Base-by-base conservation (phyloP, 2,113 vertebrate genomes). In the Kobus ellipsiprymnus region DNA sequence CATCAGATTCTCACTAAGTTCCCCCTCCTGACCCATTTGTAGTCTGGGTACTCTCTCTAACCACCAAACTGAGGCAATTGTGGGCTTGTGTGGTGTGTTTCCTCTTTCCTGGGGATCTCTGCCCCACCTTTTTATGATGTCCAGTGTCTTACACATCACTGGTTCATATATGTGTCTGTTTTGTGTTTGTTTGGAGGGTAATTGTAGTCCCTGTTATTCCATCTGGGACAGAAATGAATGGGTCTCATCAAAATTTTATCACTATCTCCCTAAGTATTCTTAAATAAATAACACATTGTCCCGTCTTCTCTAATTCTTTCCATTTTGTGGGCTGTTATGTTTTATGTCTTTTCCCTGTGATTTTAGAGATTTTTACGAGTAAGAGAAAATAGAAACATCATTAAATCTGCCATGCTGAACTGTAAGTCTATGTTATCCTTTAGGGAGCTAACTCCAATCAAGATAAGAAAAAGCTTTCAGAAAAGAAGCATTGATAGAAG, bases 51-150 rank as follows among this genome's bases (percentile, higher is more conserved):
- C 30, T 40, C n/a, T 54, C 15, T 46, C 12, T 4, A 36, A 15
- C n/a, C 5, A 23, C 27, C 16, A 25, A 59, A 52, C n/a, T 6
- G 27, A 36, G 8, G 15, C 25, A 6, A 11, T 3, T 3, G 0
- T 4, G 15, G 21, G 29, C 15, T 36, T 9, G 2, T 2, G 52
- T 30, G 33, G 16, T 30, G 17, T 74, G 52, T 33, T 80, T 92
- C 16, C 14, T 50, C 25, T 71, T 21, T 40, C 25, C 36, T n/a
- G 36, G 71, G 6, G 6, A 82, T 71, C n/a, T 30, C 8, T 46
- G 29, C 2, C 7, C 29, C 16, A 40, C 54, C 3, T 16, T 90
- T 84, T 15, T 74, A 84, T 50, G 33, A 74, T 14, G 44, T 48
- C 30, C 30, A 33, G 12, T 59, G 2, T 52, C 52, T 36, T n/a